Evolutionary conservation across 2,888 invertebrate genomes (phyloP), one percentile per base, ranked within the genome.

Genomic region (Iphiclides podalirius): DNA sequence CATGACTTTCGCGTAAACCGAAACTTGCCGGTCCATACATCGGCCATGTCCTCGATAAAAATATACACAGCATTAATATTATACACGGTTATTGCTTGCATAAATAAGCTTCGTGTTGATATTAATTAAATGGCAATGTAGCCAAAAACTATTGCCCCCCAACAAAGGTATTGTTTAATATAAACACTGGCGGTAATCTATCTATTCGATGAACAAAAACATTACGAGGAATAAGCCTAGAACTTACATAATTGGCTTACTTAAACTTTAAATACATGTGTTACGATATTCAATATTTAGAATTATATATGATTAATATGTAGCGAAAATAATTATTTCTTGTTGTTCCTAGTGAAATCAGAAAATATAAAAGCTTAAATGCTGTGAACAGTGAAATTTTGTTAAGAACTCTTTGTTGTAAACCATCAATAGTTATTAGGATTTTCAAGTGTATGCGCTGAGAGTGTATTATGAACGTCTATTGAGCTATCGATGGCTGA

Each of bases 71-170:
- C 20, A 20, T 20, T 6, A 20, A 20, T 6, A 31, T 14, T 2
- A n/a, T n/a, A n/a, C n/a, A n/a, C n/a, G n/a, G n/a, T n/a, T n/a
- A n/a, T n/a, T n/a, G n/a, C n/a, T n/a, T n/a, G n/a, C n/a, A n/a
- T n/a, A n/a, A n/a, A n/a, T n/a, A n/a, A n/a, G n/a, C n/a, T n/a
- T n/a, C n/a, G n/a, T n/a, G n/a, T n/a, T n/a, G n/a, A n/a, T n/a
- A n/a, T n/a, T n/a, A n/a, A n/a, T n/a, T n/a, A n/a, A n/a, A n/a
- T n/a, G n/a, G n/a, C n/a, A n/a, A n/a, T n/a, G n/a, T n/a, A n/a
- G n/a, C n/a, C n/a, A n/a, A n/a, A n/a, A n/a, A 31, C 31, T 42
- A 42, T 44, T n/a, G n/a, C 26, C 43, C 36, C 35, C 2, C 36
- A 44, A 36, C 36, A 26, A 44, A 44, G 43, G 23, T 17, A 36